phyloP scores from a whole-genome alignment of 2,797 vertebrate species.

The Lagorchestes hirsutus region DNA sequence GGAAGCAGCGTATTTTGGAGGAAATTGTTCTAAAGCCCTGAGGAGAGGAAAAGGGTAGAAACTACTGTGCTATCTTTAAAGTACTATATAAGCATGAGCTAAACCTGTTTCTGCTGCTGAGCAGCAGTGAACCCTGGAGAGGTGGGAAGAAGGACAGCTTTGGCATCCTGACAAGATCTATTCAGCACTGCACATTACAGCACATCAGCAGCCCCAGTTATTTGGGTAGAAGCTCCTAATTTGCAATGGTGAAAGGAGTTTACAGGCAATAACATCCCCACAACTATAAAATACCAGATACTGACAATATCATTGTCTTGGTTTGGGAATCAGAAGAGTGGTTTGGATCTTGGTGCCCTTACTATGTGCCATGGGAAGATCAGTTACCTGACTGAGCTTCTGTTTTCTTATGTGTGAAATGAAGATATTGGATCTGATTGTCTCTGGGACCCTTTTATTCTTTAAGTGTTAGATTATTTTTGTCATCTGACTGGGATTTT shows the following conservation, averaged over 20 bases:
- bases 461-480: background rate
- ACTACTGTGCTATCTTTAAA: background rate
- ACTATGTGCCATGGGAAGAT: background rate
- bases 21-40: background rate
- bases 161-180: background rate
- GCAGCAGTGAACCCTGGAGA: background rate
- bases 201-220: background rate
- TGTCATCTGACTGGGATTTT: background rate
- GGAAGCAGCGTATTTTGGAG: background rate
- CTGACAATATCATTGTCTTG: background rate
- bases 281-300: background rate
- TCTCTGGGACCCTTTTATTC: background rate
- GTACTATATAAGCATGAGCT: background rate
- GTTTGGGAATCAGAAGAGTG: too few species aligned
- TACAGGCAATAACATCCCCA: background rate
- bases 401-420: background rate
- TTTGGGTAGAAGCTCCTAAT: background rate
- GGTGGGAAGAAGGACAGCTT: background rate
- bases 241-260: background rate
- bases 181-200: fast-evolving
- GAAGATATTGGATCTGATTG: background rate
- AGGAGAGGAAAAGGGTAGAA: background rate
- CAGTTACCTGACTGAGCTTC: background rate
- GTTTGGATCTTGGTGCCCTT: background rate
- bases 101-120: background rate